Evolutionary conservation across 2,888 invertebrate genomes (phyloP).

Genomic region (Amaurobius ferox): DNA sequence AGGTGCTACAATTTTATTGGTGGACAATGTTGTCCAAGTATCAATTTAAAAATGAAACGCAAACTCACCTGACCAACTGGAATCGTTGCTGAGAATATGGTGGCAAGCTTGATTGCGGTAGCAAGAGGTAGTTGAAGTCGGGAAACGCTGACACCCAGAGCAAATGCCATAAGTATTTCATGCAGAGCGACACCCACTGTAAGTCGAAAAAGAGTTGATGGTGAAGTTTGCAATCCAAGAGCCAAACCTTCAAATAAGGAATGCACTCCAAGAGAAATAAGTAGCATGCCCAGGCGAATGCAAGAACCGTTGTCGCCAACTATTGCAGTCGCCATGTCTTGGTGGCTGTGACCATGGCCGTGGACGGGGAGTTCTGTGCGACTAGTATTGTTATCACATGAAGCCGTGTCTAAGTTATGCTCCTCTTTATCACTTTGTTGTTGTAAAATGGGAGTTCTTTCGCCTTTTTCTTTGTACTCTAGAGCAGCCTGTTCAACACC

Average conservation of each 20-base stretch:
- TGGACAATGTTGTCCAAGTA: too few relatives aligned
- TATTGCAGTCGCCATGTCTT: constrained; percentile 54
- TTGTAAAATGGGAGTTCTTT: constrained; percentile 25
- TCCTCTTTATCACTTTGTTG: constrained; percentile 10
- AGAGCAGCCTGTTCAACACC: constrained; percentile 75
- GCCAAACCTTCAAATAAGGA: constrained; percentile 77
- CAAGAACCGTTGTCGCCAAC: constrained; percentile 46
- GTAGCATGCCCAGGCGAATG: constrained; percentile 75
- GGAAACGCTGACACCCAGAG: constrained; percentile 76
- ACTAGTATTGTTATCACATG: constrained; percentile 39
- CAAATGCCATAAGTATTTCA: constrained; percentile 76
- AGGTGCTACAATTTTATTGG: too few relatives aligned
- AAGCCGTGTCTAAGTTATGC: neutral
- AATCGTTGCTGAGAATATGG: constrained; percentile 75
- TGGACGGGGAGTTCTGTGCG: constrained; percentile 48
- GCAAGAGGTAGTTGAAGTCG: constrained; percentile 69
- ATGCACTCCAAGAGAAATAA: constrained; percentile 76
- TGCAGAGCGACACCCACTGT: constrained; percentile 75
- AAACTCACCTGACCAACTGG: constrained; percentile 75
- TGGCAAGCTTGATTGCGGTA: constrained; percentile 73
- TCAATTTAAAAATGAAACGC: too few relatives aligned
- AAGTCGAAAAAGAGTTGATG: constrained; percentile 74
- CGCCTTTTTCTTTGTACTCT: constrained; percentile 52
- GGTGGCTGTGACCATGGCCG: constrained; percentile 66
- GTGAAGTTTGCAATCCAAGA: constrained; percentile 75